These are phyloP conservation scores for Pseudolycoriella hygida DNA, from an alignment of 2,888 invertebrate species.

Conservation along the genomic window DNA sequence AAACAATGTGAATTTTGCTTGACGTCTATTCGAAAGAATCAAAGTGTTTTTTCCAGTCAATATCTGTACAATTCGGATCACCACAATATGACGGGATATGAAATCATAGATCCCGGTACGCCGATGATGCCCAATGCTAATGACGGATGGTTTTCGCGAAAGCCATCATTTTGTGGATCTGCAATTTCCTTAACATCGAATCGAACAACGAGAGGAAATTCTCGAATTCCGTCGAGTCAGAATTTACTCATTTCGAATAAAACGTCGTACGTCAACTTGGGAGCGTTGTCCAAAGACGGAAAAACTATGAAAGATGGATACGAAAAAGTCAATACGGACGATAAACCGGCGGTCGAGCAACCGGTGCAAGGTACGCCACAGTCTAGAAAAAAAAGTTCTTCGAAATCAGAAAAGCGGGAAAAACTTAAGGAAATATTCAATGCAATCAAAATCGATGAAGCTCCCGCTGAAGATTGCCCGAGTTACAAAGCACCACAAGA, in stretches of 20 bases:
- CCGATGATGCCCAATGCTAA: constrained; percentile 48
- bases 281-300: background rate
- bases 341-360: background rate
- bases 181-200: constrained; percentile 6
- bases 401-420: constrained; percentile 15
- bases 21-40: constrained; percentile 18
- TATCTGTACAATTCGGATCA: constrained; percentile 46
- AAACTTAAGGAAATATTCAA: constrained; percentile 27
- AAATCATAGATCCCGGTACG: constrained; percentile 45
- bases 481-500: constrained; percentile 34
- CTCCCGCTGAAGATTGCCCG: constrained; percentile 34
- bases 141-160: constrained; percentile 17
- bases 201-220: constrained; percentile 1
- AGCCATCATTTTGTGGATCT: constrained; percentile 9
- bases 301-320: background rate
- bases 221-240: constrained; percentile 8
- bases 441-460: constrained; percentile 28
- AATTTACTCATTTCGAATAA: constrained; percentile 8
- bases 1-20: constrained; percentile 26
- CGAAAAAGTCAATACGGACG: background rate
- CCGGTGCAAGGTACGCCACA: constrained; percentile 21
- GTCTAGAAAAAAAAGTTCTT: constrained; percentile 13
- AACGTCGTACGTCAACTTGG: constrained; percentile 7
- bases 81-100: constrained; percentile 40
- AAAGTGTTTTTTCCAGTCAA: constrained; percentile 37